Evolutionary conservation across 2,113 vertebrate genomes (phyloP).

Genomic region (Crotalus tigris): DNA sequence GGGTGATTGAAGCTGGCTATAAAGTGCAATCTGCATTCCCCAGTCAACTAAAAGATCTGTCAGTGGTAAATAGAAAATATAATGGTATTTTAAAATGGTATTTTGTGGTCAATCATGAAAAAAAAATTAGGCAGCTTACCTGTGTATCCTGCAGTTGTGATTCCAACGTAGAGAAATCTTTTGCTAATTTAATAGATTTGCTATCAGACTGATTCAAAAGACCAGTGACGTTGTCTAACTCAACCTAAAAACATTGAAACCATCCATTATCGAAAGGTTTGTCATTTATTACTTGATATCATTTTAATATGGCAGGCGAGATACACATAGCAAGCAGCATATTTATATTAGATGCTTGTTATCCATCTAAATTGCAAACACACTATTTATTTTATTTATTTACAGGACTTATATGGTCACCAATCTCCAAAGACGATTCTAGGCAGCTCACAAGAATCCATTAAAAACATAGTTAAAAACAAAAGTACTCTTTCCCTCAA

Average conservation of each 20-base stretch:
- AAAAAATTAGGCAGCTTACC: constrained; percentile 63
- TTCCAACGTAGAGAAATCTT: constrained; percentile 89
- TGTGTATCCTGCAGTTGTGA: constrained; percentile 95
- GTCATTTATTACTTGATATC: not conserved
- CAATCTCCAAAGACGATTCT: not conserved
- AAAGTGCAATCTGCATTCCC: not conserved
- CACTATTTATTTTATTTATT: not conserved
- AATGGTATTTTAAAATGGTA: not conserved
- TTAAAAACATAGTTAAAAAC: not conserved
- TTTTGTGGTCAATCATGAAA: too few relatives aligned
- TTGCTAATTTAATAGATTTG: constrained; percentile 91
- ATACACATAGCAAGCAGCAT: not conserved
- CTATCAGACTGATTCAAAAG: constrained; percentile 86
- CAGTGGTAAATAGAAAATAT: not conserved
- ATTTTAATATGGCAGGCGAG: not conserved
- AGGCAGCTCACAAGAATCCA: not conserved
- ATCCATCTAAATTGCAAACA: too few relatives aligned
- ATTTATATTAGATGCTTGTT: not conserved
- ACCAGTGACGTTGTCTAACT: constrained; percentile 84
- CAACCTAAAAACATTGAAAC: constrained; percentile 68
- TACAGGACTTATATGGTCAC: not conserved
- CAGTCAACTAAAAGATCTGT: not conserved
- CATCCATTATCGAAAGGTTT: constrained; percentile 2
- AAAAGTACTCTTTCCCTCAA: not conserved
- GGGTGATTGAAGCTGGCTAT: not conserved